Evolutionary conservation across 35 echinoderm and acorn worm species (phyloP).

Genomic region (Ophioderma brevispina): DNA sequence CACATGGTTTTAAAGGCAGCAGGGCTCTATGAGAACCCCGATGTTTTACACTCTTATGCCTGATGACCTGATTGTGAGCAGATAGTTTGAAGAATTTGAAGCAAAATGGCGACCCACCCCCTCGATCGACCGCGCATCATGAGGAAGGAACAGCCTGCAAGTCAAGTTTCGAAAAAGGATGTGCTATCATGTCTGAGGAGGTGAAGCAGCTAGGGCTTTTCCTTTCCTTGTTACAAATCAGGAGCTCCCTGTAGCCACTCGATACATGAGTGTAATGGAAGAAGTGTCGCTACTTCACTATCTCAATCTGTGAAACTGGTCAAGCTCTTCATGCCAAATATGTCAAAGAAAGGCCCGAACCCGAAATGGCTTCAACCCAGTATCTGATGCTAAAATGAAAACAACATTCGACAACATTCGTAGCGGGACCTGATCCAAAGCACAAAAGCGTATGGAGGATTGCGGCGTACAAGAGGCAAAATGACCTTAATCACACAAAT

Average conservation of each 20-base stretch:
- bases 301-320: no score
- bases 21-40: not conserved
- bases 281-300: no score
- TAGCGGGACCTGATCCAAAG: not conserved
- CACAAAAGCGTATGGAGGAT: not conserved
- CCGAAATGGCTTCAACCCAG: slow-evolving; percentile 5
- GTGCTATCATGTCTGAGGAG: not conserved
- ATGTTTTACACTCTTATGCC: slow-evolving; percentile 32
- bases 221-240: no score
- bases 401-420: slow-evolving; percentile 32
- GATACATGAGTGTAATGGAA: no score
- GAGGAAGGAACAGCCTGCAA: slow-evolving; percentile 49
- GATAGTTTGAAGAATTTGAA: slow-evolving; percentile 44
- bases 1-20: no score
- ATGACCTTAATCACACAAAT: not conserved
- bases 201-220: no score
- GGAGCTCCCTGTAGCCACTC: no score
- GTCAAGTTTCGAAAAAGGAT: slow-evolving; percentile 47
- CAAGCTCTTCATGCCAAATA: no score
- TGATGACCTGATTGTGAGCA: slow-evolving; percentile 52
- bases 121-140: slow-evolving; percentile 23
- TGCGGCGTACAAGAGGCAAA: not conserved
- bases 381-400: slow-evolving; percentile 30
- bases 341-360: no score
- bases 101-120: not conserved